Evolutionary conservation across 2,797 vertebrate species (phyloP).

Genomic region (Micromesistius poutassou): DNA sequence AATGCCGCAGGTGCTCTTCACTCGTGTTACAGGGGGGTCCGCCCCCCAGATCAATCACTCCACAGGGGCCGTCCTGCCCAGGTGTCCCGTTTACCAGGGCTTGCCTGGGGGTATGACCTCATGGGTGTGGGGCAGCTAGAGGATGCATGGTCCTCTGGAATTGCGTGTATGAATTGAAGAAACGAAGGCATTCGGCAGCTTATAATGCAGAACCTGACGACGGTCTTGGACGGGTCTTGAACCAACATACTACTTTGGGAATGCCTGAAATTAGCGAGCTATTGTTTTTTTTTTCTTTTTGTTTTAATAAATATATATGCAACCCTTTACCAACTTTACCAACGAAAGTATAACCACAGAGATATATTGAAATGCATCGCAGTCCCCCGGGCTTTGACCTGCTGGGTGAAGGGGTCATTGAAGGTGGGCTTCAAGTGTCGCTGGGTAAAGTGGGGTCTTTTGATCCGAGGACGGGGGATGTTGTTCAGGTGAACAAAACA

Average conservation of each 20-base stretch:
- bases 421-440: slow-evolving; percentile 32
- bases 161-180: too few relatives aligned
- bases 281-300: not conserved
- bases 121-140: not conserved
- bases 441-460: not conserved
- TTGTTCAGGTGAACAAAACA: slow-evolving; percentile 12
- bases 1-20: slow-evolving; percentile 4
- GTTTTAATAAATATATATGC: not conserved
- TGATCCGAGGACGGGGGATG: not conserved
- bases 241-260: not conserved
- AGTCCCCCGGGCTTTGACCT: not conserved
- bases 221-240: too few relatives aligned
- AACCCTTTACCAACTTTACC: not conserved
- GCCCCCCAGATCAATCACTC: slow-evolving; percentile 8
- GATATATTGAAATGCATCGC: not conserved
- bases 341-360: not conserved
- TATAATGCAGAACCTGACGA: too few relatives aligned
- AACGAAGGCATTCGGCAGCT: too few relatives aligned
- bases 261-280: not conserved
- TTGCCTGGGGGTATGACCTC: not conserved
- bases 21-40: not conserved
- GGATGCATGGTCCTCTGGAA: not conserved
- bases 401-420: slow-evolving; percentile 17
- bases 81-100: not conserved
- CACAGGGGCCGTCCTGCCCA: not conserved